These are phyloP conservation scores for Balanococcus diminutus DNA, from an alignment of 2,888 invertebrate species.

Conservation along the genomic window DNA sequence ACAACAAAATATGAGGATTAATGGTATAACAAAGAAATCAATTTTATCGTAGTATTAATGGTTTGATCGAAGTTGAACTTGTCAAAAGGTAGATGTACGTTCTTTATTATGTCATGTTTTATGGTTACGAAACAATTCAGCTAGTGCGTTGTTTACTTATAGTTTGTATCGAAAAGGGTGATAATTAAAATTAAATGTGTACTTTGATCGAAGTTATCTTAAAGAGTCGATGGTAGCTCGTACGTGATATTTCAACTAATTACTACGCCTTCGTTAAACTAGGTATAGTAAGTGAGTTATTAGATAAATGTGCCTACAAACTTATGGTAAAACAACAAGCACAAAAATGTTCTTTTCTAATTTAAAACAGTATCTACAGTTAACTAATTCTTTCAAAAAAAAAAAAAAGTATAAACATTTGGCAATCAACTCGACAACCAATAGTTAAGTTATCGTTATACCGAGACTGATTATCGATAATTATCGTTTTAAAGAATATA, in stretches of 20 bases:
- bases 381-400: background rate
- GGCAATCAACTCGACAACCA: background rate
- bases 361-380: too few relatives aligned
- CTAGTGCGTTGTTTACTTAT: background rate
- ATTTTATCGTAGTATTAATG: background rate
- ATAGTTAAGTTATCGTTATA: background rate
- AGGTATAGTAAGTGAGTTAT: background rate
- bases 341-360: background rate
- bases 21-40: background rate
- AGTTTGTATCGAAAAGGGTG: background rate
- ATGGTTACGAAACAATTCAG: background rate
- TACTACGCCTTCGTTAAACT: background rate
- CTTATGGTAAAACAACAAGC: background rate
- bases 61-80: background rate
- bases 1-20: background rate
- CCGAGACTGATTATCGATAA: background rate
- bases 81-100: background rate
- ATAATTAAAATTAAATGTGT: background rate
- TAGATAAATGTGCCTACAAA: too few relatives aligned
- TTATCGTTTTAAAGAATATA: background rate
- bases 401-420: background rate
- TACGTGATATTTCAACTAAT: conserved; percentile 2
- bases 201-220: background rate
- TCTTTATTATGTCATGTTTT: background rate
- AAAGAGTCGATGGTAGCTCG: background rate